Evolutionary conservation across 2,888 invertebrate species (phyloP), one percentile per base, ranked within the genome.

Genomic region (Ormyrus rosae): DNA sequence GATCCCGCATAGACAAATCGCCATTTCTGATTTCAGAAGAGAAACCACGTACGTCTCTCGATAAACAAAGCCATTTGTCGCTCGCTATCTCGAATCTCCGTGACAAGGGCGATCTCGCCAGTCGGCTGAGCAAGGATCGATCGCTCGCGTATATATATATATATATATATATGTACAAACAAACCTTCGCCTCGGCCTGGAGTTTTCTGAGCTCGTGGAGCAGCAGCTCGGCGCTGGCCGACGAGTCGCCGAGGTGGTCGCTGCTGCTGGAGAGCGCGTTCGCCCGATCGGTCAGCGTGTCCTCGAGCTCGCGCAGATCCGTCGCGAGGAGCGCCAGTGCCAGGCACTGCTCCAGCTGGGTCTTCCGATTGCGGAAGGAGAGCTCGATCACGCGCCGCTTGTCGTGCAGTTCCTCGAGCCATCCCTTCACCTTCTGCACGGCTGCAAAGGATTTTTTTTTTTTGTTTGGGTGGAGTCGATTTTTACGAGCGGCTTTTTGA

Each of bases 391-490:
- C 91, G 86, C 95, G 94, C 81, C 96, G 92, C 85, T 94, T 93
- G 88, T 96, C 94, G 87, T 96, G 96, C 72, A 96, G 91, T 75
- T 93, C 93, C 86, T 96, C 96, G 86, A 96, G 89, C 95, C 95
- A 95, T 83, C 93, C 93, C 89, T 95, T 95, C 34, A 96, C 95
- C 91, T 94, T 94, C 78, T 93, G 92, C 77, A 95, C 92, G 77
- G 94, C 94, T 94, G 85, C 6, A 2, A 10, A 11, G 19, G 11
- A 34, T 2, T 34, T 34, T 34, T 4, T 2, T 13, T 13, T 13
- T 13, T 13, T 13, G 13, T 34, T 34, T 34, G 34, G 34, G 3
- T 34, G 34, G 34, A 34, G 34, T 34, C 34, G 3, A 4, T 0
- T 1, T 34, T 34, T 34, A 34, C 2, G 34, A 0, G 34, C 34